Percentiles rank a stretch among this genome's conserved stretches.
Evolutionary conservation across 2,888 invertebrate genomes (phyloP).

Genomic region (Plusia festucae): DNA sequence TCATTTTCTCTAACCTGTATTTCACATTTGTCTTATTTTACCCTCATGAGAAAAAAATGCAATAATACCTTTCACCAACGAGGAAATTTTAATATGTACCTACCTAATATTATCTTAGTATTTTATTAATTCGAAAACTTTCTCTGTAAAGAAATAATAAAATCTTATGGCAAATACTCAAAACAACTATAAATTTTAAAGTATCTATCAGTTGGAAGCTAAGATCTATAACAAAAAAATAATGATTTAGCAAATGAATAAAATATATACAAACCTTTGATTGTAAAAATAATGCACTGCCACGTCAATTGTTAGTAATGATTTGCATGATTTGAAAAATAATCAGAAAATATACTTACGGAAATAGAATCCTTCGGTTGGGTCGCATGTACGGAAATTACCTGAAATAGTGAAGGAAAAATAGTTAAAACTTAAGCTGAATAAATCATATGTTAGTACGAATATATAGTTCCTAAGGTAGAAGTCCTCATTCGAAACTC

Average conservation of each 20-base stretch:
- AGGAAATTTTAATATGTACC: neutral
- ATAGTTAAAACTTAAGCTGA: too few relatives aligned
- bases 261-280: slow-evolving; percentile 42
- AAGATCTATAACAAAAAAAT: too few relatives aligned
- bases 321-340: slow-evolving; percentile 42
- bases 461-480: too few relatives aligned
- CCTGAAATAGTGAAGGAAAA: slow-evolving; percentile 78
- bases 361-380: slow-evolving; percentile 74
- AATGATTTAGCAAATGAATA: slow-evolving; percentile 21
- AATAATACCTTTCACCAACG: neutral
- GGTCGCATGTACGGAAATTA: slow-evolving; percentile 78
- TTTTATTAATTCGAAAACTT: too few relatives aligned
- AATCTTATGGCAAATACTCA: neutral
- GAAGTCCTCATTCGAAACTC: too few relatives aligned
- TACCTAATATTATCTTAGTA: neutral
- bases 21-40: neutral
- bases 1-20: neutral
- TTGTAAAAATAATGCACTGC: slow-evolving; percentile 37
- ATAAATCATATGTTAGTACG: too few relatives aligned
- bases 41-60: neutral
- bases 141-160: too few relatives aligned
- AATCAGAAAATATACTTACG: slow-evolving; percentile 72
- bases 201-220: too few relatives aligned
- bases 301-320: slow-evolving; percentile 44
- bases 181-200: too few relatives aligned